These are phyloP conservation scores for Astreopora myriophthalma DNA, from an alignment of 64 coral and sea anemone species.

Conservation along the genomic window DNA sequence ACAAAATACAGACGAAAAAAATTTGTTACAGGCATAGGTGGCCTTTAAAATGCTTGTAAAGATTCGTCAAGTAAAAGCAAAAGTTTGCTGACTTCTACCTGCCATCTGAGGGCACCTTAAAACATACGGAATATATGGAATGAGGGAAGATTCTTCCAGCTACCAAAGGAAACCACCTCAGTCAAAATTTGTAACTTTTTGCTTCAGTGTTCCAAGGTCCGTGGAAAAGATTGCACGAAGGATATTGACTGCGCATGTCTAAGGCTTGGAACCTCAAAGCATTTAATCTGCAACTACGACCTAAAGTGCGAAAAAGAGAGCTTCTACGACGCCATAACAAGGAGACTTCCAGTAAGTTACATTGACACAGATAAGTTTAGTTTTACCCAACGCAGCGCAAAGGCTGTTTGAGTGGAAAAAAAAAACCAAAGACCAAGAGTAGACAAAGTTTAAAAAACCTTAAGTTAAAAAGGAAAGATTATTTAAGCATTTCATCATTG, in stretches of 20 bases:
- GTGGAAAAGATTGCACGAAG: background rate
- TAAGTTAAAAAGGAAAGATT: background rate
- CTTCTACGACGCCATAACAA: background rate
- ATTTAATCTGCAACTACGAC: background rate
- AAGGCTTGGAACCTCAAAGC: background rate
- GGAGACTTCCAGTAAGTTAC: conserved; percentile 19
- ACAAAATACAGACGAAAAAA: background rate
- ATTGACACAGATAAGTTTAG: background rate
- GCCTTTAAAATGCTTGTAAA: too few species aligned
- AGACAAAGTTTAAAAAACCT: background rate
- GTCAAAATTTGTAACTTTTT: too few species aligned
- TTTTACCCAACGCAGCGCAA: background rate
- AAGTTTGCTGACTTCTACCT: too few species aligned
- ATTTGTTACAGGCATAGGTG: too few species aligned
- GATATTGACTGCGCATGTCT: background rate
- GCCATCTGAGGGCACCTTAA: too few species aligned
- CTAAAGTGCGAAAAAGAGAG: background rate
- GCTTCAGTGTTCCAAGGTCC: background rate
- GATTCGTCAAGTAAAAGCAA: too few species aligned
- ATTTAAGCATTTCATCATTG: too few species aligned
- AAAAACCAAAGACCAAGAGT: background rate
- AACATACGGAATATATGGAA: too few species aligned
- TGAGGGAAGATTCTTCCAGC: too few species aligned
- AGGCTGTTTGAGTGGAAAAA: background rate
- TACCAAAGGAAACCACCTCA: too few species aligned